Base-by-base conservation (phyloP, 1,140 invertebrate genomes). In the Telenomus remus region DNA sequence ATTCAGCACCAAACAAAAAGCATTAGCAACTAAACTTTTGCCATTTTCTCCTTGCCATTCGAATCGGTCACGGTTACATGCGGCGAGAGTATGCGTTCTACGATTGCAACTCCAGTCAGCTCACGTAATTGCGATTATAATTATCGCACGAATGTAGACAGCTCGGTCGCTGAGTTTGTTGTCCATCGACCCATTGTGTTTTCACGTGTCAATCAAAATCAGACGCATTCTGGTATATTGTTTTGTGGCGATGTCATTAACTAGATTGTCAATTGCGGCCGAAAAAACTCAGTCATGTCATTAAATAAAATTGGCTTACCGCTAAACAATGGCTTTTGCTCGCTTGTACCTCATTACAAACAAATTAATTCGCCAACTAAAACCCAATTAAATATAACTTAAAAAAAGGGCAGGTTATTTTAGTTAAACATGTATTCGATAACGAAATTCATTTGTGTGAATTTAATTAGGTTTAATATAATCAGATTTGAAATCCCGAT, bases 171-270 rank as follows among this genome's bases (percentile, higher is more conserved):
- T 12, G n/a, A 34, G 49, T 54, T 50, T 50, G 46, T 57, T 50
- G 47, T 66, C 14, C 19, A n/a, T 3, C 11, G 35, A 15, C 0
- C 6, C 10, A 10, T 12, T 10, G 11, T 39, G 68, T 53, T 60
- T 63, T 57, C 35, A 27, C 42, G 14, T 12, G 53, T 71, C 68
- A 63, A 71, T 63, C 68, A 71, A 61, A 63, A 56, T 71, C 50
- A 7, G 27, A 44, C 50, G 34, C 59, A 60, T 65, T 51, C 49
- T 42, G 50, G 48, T 34, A 64, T 53, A 65, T 73, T 65, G 49
- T 73, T 65, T 72, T 59, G 12, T 10, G 39, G 34, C 47, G 43
- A 51, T 56, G 35, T 43, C 16, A 70, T 50, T 55, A 61, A 70
- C 43, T 49, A 34, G 42, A 19, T 68, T 12, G 14, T 33, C 57